A percentile compares a stretch with the other conserved stretches of the same genome.
Conservation (phyloP, 1,140 invertebrate genomes). For the Sinella curviseta region DNA sequence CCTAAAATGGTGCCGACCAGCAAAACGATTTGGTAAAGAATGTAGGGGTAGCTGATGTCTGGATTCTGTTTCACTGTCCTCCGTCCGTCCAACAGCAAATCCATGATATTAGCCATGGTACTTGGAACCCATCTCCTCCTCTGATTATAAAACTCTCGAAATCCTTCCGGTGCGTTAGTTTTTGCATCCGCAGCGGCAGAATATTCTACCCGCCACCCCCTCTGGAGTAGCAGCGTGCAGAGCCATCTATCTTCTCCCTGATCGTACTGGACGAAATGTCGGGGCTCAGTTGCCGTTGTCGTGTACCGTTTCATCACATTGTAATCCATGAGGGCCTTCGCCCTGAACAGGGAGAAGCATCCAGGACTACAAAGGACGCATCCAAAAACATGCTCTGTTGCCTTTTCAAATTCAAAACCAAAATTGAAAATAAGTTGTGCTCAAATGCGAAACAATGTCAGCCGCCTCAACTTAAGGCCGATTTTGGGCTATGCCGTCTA, state of each 20-base stretch:
- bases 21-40: constrained; percentile 59
- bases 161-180: constrained; percentile 65
- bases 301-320: constrained; percentile 65
- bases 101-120: constrained; percentile 68
- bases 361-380: constrained; percentile 67
- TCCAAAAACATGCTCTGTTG: constrained; percentile 68
- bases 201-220: constrained; percentile 68
- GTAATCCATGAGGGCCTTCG: constrained; percentile 64
- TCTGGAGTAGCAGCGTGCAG: constrained; percentile 65
- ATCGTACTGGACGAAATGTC: constrained; percentile 46
- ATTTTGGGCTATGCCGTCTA: too few species aligned
- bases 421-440: too few species aligned
- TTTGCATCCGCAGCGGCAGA: constrained; percentile 65
- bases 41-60: constrained; percentile 64
- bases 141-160: constrained; percentile 67
- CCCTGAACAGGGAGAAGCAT: constrained; percentile 64
- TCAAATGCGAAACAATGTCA: too few species aligned
- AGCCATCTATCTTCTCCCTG: constrained; percentile 67
- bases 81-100: constrained; percentile 61
- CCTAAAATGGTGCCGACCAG: constrained; percentile 63
- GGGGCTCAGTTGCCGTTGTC: constrained; percentile 59
- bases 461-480: too few species aligned
- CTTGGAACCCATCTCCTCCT: constrained; percentile 67
- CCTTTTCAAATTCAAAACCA: too few species aligned
- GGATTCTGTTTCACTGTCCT: constrained; percentile 61